Evolutionary conservation across 1,140 invertebrate species (phyloP), one percentile per base, ranked within the genome.

Genomic region (Solen grandis): DNA sequence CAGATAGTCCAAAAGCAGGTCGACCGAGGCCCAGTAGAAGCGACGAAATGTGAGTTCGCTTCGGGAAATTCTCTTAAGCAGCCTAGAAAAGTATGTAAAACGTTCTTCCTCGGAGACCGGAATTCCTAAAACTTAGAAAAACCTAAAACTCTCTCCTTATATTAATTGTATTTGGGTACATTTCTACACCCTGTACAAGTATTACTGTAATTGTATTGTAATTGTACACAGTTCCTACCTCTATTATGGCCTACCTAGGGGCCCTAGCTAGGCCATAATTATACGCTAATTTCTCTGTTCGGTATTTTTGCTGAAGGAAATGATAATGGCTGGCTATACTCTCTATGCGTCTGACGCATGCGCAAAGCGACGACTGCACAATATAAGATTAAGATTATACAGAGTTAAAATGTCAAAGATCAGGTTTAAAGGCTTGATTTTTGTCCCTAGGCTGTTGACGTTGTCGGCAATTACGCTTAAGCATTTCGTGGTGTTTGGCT

Each of bases 21-120:
- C 65, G 65, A 27, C 65, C 65, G 25, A 68, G 36, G 38, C 29
- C 65, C 1, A 50, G 65, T 68, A 22, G 65, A 10, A 68, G 65
- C 38, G 41, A 68, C n/a, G n/a, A 68, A 50, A 65, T 10, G 62
- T 65, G 62, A 65, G 62, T 41, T 36, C 62, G 31, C 62, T 65
- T 65, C 62, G 62, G 35, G 25, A 65, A 38, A 38, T 65, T 31
- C 35, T 65, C 31, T 38, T 38, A 13, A 38, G 41, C 13, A 65
- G 62, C n/a, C 5, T 22, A 3, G 2, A 46, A 68, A 50, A 25
- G 2, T 50, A 27, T n/a, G 38, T 19, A 41, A 68, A 36, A 66
- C 36, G 4, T 68, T 50, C 65, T 68, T 68, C 22, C 41, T 68
- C 36, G 29, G 65, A 68, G 65, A 68, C 29, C 5, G 36, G 65